Percentiles rank a stretch among this genome's conserved stretches.
phyloP scores from a whole-genome alignment of 2,888 invertebrate species.

The Conus canariensis region DNA sequence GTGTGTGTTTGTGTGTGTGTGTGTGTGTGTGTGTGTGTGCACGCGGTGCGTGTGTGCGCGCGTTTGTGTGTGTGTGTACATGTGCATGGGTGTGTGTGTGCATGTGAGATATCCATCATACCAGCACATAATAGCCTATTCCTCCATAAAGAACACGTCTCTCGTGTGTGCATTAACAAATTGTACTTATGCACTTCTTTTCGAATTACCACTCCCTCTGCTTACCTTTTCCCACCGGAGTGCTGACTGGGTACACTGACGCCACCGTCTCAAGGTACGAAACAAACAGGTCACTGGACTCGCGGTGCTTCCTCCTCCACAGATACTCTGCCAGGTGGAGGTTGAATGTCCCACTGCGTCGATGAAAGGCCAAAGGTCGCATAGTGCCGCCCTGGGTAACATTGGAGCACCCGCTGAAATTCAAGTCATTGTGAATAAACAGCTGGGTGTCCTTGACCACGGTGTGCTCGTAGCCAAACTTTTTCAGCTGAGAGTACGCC shows the following conservation, averaged over 20 bases:
- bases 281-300: not conserved
- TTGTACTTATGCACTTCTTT: too few species aligned
- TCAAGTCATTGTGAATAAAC: conserved; percentile 6
- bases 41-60: too few species aligned
- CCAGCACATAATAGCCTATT: too few species aligned
- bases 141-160: too few species aligned
- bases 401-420: conserved; percentile 12
- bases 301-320: not conserved
- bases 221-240: not conserved
- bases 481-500: not conserved
- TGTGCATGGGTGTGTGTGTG: too few species aligned
- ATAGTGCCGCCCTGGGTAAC: conserved; percentile 1
- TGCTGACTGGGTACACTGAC: not conserved
- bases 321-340: conserved; percentile 19
- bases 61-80: too few species aligned
- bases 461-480: conserved; percentile 9
- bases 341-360: conserved; percentile 15
- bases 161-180: too few species aligned
- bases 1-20: too few species aligned
- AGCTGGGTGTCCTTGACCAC: not conserved
- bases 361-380: conserved; percentile 15
- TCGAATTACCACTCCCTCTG: too few species aligned
- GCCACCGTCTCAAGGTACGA: conserved; percentile 9
- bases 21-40: too few species aligned
- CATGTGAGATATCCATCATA: too few species aligned